Evolutionary conservation across 2,797 vertebrate species (phyloP).

Genomic region (Potorous gilbertii): DNA sequence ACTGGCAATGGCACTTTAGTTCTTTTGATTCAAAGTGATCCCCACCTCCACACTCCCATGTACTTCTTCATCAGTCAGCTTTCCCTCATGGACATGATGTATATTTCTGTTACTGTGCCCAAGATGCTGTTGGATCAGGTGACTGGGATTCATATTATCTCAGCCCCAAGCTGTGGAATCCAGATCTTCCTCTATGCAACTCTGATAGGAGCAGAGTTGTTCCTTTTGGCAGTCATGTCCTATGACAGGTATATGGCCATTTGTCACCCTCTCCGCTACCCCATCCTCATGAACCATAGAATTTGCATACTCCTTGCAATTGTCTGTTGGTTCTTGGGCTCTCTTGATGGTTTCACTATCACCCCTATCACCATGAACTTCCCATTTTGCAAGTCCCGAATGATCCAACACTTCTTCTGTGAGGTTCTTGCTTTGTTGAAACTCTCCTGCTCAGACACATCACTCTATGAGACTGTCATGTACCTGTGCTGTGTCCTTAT

Average conservation of each 20-base stretch:
- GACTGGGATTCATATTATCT: not conserved
- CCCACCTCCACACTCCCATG: slow-evolving; percentile 25
- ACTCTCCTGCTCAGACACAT: slow-evolving; percentile 8
- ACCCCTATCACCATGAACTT: slow-evolving; percentile 38
- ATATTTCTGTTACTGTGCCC: slow-evolving; percentile 29
- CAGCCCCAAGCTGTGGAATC: not conserved
- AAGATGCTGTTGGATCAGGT: slow-evolving; percentile 16
- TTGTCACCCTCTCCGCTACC: not conserved
- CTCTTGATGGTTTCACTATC: slow-evolving; percentile 41
- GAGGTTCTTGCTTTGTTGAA: not conserved
- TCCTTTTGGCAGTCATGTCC: not conserved
- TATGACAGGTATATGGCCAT: not conserved
- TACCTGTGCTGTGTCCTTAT: slow-evolving; percentile 5
- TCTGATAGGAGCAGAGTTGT: not conserved
- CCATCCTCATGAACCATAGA: not conserved
- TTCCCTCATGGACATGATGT: slow-evolving; percentile 25
- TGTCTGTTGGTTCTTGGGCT: slow-evolving; percentile 32
- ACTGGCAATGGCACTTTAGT: not conserved
- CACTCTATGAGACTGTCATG: slow-evolving; percentile 40
- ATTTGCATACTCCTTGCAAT: not conserved
- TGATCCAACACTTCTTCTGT: slow-evolving; percentile 15
- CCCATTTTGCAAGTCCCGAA: slow-evolving; percentile 24
- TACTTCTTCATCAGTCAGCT: not conserved
- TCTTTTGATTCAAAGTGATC: not conserved
- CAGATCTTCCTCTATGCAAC: not conserved